Percentiles rank a stretch among this genome's conserved stretches.
These are phyloP conservation scores for Arothron firmamentum DNA, from an alignment of 2,113 vertebrate species.

Conservation along the genomic window DNA sequence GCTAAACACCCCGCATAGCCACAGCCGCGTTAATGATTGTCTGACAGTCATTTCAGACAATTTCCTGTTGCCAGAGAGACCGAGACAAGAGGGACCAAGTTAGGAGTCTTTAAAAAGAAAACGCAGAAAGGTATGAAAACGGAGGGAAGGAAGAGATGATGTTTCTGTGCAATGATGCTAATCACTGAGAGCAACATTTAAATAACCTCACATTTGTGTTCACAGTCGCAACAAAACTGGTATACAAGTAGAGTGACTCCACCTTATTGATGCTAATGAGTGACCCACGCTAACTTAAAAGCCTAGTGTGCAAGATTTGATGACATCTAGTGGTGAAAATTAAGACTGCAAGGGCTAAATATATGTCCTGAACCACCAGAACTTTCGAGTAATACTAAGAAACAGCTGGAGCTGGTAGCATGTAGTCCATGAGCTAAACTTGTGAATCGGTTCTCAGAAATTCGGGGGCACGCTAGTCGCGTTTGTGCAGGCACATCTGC, in stretches of 20 bases:
- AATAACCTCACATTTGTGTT: neutral
- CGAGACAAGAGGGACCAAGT: slow-evolving; percentile 26
- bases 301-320: too few species aligned
- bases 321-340: too few species aligned
- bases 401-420: too few species aligned
- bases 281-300: too few species aligned
- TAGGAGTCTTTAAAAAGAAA: slow-evolving; percentile 33
- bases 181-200: slow-evolving; percentile 37
- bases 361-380: slow-evolving; percentile 6
- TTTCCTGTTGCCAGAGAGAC: slow-evolving; percentile 29
- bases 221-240: too few species aligned
- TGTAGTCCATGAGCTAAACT: too few species aligned
- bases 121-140: slow-evolving; percentile 8
- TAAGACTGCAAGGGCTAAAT: too few species aligned
- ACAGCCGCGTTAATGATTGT: slow-evolving; percentile 28
- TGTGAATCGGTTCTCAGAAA: neutral
- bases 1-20: slow-evolving; percentile 10
- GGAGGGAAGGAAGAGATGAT: neutral
- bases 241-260: too few species aligned
- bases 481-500: neutral
- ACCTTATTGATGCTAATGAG: too few species aligned
- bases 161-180: slow-evolving; percentile 35
- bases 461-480: too few species aligned
- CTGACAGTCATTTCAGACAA: slow-evolving; percentile 45
- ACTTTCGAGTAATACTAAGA: too few species aligned